phyloP scores from a whole-genome alignment of 2,888 invertebrate genomes.

The Brachyopa scutellaris region DNA sequence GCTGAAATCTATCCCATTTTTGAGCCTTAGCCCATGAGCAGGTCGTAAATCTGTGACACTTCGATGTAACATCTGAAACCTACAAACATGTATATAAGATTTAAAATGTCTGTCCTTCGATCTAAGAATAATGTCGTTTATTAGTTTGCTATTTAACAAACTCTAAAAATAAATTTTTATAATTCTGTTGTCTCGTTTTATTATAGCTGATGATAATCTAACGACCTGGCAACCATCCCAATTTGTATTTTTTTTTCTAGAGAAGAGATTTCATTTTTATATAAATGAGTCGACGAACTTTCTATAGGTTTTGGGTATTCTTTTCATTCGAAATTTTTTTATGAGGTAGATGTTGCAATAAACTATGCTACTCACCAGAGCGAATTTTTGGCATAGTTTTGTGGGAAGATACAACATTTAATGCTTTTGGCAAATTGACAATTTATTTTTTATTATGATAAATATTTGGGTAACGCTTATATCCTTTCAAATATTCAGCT shows the following conservation, averaged over 20 bases:
- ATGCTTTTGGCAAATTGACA: conserved; percentile 57
- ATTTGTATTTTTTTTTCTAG: conserved; percentile 4
- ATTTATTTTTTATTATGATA: conserved; percentile 52
- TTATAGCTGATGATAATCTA: conserved; percentile 24
- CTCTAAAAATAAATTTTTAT: background rate
- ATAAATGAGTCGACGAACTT: conserved; percentile 61
- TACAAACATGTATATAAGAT: too few relatives aligned
- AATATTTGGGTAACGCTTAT: conserved; percentile 47
- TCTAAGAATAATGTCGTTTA: background rate
- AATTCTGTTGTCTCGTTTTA: conserved; percentile 2
- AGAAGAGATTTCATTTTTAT: conserved; percentile 17
- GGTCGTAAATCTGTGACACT: too few relatives aligned
- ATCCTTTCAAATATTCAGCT: conserved; percentile 23
- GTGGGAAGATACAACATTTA: conserved; percentile 56
- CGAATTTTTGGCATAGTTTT: conserved; percentile 57
- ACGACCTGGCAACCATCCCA: conserved; percentile 49
- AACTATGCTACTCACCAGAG: conserved; percentile 36
- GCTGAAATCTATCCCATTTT: too few relatives aligned
- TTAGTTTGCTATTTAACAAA: background rate
- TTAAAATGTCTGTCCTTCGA: background rate
- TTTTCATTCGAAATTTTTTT: conserved; percentile 34
- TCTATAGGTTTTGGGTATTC: conserved; percentile 15
- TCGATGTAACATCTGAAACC: too few relatives aligned
- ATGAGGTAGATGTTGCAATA: conserved; percentile 40
- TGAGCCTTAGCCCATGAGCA: too few relatives aligned